These are phyloP conservation scores for Drosophila subquinaria DNA, from an alignment of 2,888 invertebrate species.

Conservation along the genomic window DNA sequence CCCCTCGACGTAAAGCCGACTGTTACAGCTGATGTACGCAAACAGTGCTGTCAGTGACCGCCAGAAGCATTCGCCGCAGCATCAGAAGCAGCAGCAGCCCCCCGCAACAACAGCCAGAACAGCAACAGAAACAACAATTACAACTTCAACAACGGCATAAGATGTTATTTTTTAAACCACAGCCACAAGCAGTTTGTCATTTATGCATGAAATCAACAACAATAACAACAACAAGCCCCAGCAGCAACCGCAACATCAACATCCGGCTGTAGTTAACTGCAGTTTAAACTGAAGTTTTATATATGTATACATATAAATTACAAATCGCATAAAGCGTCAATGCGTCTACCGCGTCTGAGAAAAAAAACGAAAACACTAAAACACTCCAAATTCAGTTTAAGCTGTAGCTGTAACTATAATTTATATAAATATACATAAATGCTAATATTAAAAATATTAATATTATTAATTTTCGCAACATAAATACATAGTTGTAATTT, in stretches of 20 bases:
- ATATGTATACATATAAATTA: constrained; percentile 62
- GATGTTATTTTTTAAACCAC: constrained; percentile 70
- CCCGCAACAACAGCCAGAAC: constrained; percentile 60
- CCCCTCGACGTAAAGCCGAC: constrained; percentile 95
- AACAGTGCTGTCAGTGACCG: constrained; percentile 96
- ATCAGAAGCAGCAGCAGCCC: constrained; percentile 46
- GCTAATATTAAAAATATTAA: constrained; percentile 81
- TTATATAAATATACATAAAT: constrained; percentile 81
- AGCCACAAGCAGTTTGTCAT: constrained; percentile 76
- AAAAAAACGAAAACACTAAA: constrained; percentile 60
- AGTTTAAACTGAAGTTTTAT: constrained; percentile 79
- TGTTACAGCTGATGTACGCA: constrained; percentile 94
- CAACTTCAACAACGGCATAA: constrained; percentile 54
- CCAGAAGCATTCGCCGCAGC: constrained; percentile 69
- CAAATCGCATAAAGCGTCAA: constrained; percentile 63
- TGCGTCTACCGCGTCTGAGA: no score
- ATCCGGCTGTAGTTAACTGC: constrained; percentile 80
- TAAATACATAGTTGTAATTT: constrained; percentile 79
- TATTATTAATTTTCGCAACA: constrained; percentile 78
- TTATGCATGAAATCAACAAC: constrained; percentile 62
- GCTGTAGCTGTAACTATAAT: constrained; percentile 79
- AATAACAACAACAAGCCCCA: constrained; percentile 43
- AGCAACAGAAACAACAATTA: constrained; percentile 51
- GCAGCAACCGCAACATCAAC: constrained; percentile 64
- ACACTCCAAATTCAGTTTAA: constrained; percentile 81